Evolutionary conservation across 1,140 invertebrate species (phyloP).

Genomic region (Drosophila sucinea): DNA sequence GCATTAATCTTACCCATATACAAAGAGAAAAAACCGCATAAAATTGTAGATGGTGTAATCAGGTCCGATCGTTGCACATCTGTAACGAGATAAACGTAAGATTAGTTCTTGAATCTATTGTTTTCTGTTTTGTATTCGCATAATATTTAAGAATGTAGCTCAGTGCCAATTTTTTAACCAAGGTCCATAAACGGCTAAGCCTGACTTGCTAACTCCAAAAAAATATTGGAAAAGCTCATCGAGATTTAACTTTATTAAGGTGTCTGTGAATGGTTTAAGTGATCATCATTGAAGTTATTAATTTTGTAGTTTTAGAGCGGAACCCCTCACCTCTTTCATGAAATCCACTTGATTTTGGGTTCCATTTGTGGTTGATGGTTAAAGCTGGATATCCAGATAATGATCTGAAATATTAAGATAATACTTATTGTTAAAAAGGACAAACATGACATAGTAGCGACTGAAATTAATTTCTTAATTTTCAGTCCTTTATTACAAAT

Average conservation of each 20-base stretch:
- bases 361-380: no score
- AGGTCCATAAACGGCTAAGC: constrained; percentile 67
- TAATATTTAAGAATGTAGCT: constrained; percentile 19
- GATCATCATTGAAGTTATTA: constrained; percentile 62
- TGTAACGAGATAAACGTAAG: background rate
- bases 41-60: background rate
- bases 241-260: constrained; percentile 67
- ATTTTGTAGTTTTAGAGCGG: no score
- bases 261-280: constrained; percentile 82
- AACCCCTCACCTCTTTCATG: background rate
- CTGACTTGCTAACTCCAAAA: constrained; percentile 75
- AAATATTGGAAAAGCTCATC: constrained; percentile 76
- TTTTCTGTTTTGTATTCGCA: background rate
- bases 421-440: no score
- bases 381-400: background rate
- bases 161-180: constrained; percentile 82
- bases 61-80: background rate
- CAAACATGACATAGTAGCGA: background rate
- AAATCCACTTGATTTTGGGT: background rate
- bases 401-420: background rate
- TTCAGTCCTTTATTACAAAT: constrained; percentile 63
- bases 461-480: background rate
- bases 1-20: background rate
- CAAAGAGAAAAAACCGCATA: background rate
- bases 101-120: no score